Evolutionary conservation across 2,113 vertebrate species (phyloP).

Genomic region (Vulpes ferrilata): DNA sequence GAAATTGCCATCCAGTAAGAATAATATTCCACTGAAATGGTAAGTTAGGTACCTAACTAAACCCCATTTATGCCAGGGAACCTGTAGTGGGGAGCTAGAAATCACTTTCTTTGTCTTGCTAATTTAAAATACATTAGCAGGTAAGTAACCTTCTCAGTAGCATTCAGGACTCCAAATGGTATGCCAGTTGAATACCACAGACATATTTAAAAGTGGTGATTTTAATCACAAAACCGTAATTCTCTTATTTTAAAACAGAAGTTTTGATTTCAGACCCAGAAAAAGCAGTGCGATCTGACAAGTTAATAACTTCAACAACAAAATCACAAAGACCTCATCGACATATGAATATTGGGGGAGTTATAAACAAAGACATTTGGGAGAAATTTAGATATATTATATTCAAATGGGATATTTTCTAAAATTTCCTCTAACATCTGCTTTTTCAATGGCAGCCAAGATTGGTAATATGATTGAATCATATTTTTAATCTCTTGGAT

Average conservation of each 20-base stretch:
- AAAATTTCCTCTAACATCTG: slow-evolving; percentile 31
- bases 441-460: slow-evolving; percentile 15
- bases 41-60: not conserved
- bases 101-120: slow-evolving; percentile 5
- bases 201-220: slow-evolving; percentile 32
- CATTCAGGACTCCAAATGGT: not conserved
- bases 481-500: slow-evolving; percentile 5
- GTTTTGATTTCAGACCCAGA: slow-evolving; percentile 15
- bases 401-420: not conserved
- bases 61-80: not conserved
- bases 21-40: not conserved
- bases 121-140: not conserved
- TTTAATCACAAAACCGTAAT: slow-evolving; percentile 9
- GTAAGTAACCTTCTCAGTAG: slow-evolving; percentile 5
- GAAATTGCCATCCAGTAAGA: slow-evolving; percentile 23
- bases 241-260: not conserved
- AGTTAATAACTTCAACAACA: slow-evolving; percentile 29
- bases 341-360: not conserved
- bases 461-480: not conserved
- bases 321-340: slow-evolving; percentile 23
- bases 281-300: not conserved
- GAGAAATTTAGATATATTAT: slow-evolving; percentile 10
- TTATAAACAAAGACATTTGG: slow-evolving; percentile 25
- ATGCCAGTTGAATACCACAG: not conserved
- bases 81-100: not conserved